Base-by-base conservation (phyloP, 2,888 invertebrate species). In the Spisula solida region DNA sequence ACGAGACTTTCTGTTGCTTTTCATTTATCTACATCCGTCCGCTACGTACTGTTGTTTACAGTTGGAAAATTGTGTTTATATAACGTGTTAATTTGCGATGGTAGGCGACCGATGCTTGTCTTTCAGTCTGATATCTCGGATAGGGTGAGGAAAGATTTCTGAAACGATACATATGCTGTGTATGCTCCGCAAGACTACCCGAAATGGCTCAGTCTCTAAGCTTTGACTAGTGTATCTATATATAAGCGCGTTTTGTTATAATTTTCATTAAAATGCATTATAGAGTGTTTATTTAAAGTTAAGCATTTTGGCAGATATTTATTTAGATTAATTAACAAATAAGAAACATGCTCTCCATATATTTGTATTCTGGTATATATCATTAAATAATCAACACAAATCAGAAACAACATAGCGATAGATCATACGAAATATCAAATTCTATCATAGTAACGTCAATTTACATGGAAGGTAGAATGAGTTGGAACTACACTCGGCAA, bases 61-160 rank as follows among this genome's bases (percentile, higher is more conserved):
- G 87, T 92, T 78, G 85, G 87, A 89, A 90, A 91, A 89, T 93
- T 90, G 89, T 94, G 94, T 94, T 94, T 94, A 94, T 92, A 93
- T 91, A 91, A 92, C 90, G 93, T 93, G 94, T 93, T 94, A 94
- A 94, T 94, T 94, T 94, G 94, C 85, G 93, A 93, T 92, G 85
- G 81, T 84, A 79, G 78, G 70, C 31, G 89, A 85, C 86, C 81
- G 56, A 78, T 80, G 75, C 81, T 75, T 51, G 86, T 81, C 91
- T 91, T 89, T 83, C 91, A 89, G 89, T 47, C 75, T 70, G 85
- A 60, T 91, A 91, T 91, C 89, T 47, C 70, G 81, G 87, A 87
- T 82, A 75, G 85, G 85, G 78, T 79, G 91, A 12, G 55, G 91
- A 91, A 34, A 87, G 91, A 89, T 86, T 31, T 51, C 34, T 89